Conservation (phyloP, 2,888 invertebrate genomes). For the Adelphocoris suturalis region DNA sequence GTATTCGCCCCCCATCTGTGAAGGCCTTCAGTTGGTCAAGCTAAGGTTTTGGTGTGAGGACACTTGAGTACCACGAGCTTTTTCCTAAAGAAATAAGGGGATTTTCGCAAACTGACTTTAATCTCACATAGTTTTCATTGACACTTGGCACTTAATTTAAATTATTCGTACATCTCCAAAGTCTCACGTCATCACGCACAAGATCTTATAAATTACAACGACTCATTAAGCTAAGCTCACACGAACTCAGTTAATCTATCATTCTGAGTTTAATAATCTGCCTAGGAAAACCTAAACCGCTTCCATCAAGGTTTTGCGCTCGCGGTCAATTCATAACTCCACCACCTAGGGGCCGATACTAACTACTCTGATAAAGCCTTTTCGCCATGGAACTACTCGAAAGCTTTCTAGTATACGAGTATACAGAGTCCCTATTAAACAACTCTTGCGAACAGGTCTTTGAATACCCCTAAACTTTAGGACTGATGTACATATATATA, state of each 20-base stretch:
- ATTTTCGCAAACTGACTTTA: too few relatives aligned
- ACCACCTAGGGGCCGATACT: background rate
- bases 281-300: slow-evolving; percentile 13
- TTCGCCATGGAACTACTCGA: background rate
- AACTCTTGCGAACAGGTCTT: background rate
- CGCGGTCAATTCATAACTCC: background rate
- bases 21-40: too few relatives aligned
- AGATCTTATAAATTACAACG: too few relatives aligned
- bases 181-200: too few relatives aligned
- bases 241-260: background rate
- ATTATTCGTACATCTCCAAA: too few relatives aligned
- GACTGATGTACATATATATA: too few relatives aligned
- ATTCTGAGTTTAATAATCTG: background rate
- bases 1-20: too few relatives aligned
- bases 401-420: slow-evolving; percentile 18
- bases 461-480: background rate
- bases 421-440: slow-evolving; percentile 12
- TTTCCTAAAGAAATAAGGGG: too few relatives aligned
- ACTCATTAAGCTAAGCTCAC: background rate
- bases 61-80: too few relatives aligned
- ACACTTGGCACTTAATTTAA: too few relatives aligned
- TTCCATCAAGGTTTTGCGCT: background rate
- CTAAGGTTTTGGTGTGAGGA: too few relatives aligned
- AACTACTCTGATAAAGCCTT: slow-evolving; percentile 45
- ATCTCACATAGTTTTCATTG: too few relatives aligned